Evolutionary conservation across 2,797 vertebrate genomes (phyloP).

Genomic region (Thaleichthys pacificus): DNA sequence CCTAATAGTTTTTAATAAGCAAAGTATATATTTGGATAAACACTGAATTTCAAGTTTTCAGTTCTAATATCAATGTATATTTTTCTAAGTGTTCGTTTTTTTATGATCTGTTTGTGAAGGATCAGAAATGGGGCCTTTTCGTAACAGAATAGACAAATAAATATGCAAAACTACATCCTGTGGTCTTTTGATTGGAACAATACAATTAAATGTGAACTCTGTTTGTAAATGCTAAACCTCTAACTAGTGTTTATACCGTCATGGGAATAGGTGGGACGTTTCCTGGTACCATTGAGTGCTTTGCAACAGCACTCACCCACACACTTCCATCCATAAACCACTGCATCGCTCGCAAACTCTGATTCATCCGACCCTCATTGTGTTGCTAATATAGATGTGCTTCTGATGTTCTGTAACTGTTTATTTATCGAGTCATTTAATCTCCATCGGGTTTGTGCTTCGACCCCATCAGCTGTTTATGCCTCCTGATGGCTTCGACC

Average conservation of each 20-base stretch:
- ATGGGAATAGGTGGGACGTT: neutral
- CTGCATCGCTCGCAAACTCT: neutral
- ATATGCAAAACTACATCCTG: slow-evolving; percentile 56
- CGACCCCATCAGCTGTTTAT: slow-evolving; percentile 8
- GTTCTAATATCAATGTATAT: slow-evolving; percentile 76
- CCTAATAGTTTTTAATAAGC: slow-evolving; percentile 68
- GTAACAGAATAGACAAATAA: slow-evolving; percentile 71
- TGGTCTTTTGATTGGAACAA: slow-evolving; percentile 26
- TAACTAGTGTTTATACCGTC: no score
- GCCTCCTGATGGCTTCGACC: slow-evolving; percentile 14
- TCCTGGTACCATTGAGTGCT: neutral
- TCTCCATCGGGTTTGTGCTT: slow-evolving; percentile 1
- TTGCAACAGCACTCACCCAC: neutral
- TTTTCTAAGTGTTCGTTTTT: slow-evolving; percentile 70
- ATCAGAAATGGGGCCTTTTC: slow-evolving; percentile 59
- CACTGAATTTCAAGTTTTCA: slow-evolving; percentile 71
- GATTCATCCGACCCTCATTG: slow-evolving; percentile 21
- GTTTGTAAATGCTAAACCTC: no score
- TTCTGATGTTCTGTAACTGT: slow-evolving; percentile 1
- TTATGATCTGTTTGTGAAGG: slow-evolving; percentile 67
- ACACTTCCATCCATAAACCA: neutral
- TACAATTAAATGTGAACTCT: neutral
- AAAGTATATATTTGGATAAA: slow-evolving; percentile 77
- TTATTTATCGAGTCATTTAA: slow-evolving; percentile 8
- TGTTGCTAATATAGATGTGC: slow-evolving; percentile 15